These are phyloP conservation scores for Caenorhabditis sp. DNA, from an alignment of 2,888 invertebrate genomes.

Conservation along the genomic window DNA sequence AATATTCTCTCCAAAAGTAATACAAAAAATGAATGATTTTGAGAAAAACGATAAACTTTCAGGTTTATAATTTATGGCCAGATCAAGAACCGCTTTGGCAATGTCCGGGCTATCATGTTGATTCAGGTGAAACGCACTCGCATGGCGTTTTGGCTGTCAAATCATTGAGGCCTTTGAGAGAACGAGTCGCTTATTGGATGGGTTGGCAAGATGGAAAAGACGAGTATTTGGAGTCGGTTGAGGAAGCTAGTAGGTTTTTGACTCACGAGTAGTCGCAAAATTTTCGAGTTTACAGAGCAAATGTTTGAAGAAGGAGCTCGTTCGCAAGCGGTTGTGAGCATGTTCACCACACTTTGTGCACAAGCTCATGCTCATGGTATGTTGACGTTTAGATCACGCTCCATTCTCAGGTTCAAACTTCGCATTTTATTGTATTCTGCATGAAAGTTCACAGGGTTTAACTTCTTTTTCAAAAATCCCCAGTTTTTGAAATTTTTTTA, in stretches of 20 bases:
- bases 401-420: too few species aligned
- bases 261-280: background rate
- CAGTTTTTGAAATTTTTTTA: too few species aligned
- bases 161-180: constrained; percentile 52
- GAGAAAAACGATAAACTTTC: too few species aligned
- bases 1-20: constrained; percentile 55
- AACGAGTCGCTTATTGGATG: constrained; percentile 53
- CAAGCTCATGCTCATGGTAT: constrained; percentile 68
- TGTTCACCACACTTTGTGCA: constrained; percentile 68
- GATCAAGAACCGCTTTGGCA: constrained; percentile 68
- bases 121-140: constrained; percentile 60
- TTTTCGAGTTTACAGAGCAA: constrained; percentile 22
- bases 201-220: constrained; percentile 21
- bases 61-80: constrained; percentile 64
- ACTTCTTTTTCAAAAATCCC: too few species aligned
- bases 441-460: too few species aligned
- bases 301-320: constrained; percentile 44
- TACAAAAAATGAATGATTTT: too few species aligned
- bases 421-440: too few species aligned
- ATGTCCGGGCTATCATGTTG: constrained; percentile 67
- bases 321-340: constrained; percentile 60
- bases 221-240: constrained; percentile 12
- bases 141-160: constrained; percentile 60
- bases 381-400: too few species aligned
- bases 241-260: constrained; percentile 40